These are phyloP conservation scores for Thera britannica DNA, from an alignment of 2,888 invertebrate species.

Conservation along the genomic window DNA sequence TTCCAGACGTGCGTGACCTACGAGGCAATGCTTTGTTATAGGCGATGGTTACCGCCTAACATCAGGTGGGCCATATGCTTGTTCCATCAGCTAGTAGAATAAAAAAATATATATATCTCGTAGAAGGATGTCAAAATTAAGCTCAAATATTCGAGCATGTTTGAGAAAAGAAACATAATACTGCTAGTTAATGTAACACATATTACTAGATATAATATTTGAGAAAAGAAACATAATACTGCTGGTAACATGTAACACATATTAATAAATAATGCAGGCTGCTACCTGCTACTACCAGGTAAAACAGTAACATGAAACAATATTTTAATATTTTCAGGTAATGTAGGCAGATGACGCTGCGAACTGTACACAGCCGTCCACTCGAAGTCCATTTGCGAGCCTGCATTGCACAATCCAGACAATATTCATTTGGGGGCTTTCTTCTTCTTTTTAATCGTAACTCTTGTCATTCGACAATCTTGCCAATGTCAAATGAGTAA, in stretches of 20 bases:
- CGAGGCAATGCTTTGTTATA: too few species aligned
- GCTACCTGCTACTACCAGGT: too few species aligned
- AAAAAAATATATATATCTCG: too few species aligned
- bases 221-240: too few species aligned
- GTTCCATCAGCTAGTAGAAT: too few species aligned
- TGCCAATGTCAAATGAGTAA: not conserved
- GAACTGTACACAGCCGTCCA: constrained; percentile 69
- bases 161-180: too few species aligned
- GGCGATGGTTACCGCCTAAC: too few species aligned
- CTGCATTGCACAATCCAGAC: constrained; percentile 28
- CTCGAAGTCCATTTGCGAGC: constrained; percentile 57
- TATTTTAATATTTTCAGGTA: constrained; percentile 60
- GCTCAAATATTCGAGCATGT: too few species aligned
- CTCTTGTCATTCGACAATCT: not conserved
- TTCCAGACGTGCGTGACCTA: too few species aligned
- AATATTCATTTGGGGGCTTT: constrained; percentile 26
- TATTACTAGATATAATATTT: too few species aligned
- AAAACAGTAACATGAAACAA: not conserved
- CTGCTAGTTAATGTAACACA: not conserved
- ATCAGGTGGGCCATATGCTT: too few species aligned
- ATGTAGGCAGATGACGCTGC: constrained; percentile 62
- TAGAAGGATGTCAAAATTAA: too few species aligned
- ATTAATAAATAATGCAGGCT: not conserved
- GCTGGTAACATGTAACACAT: not conserved
- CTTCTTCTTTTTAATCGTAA: not conserved